Evolutionary conservation across 2,888 invertebrate genomes (phyloP), one percentile per base, ranked within the genome.

Genomic region (Limnephilus auricula): DNA sequence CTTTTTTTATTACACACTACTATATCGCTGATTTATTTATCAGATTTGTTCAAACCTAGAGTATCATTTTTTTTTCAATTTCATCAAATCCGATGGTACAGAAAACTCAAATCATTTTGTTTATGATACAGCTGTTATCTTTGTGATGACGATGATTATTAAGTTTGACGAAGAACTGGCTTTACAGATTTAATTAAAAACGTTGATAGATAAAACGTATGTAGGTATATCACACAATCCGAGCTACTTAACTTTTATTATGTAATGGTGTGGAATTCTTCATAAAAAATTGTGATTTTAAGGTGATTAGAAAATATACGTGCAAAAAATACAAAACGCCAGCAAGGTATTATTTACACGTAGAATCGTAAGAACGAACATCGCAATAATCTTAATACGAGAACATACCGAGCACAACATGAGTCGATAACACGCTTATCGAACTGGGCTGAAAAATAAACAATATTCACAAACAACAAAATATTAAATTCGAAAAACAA

Each of bases 401-500:
- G 25, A n/a, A 65, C 25, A 65, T n/a, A 65, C n/a, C 25, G n/a
- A 65, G 25, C 65, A 65, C 65, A 65, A 65, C 65, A 65, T n/a
- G 65, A 65, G 25, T 2, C 25, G n/a, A 2, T n/a, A 65, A 9
- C 65, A n/a, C 65, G 50, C 50, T 18, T 65, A 6, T 18, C 50
- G 18, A 65, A 65, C 50, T 25, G 13, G 25, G 50, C 18, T 65
- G 65, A 65, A 65, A 65, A 65, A 65, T 65, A 65, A 65, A 65
- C 65, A 65, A 65, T n/a, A n/a, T 65, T 25, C 65, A 25, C 25
- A 65, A 65, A 65, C 25, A 25, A 65, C 25, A 82, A 82, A 32
- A 82, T 82, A 80, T 34, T 34, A 34, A 34, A 34, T 82, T 82
- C 34, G 25, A 82, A 82, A 82, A 32, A 82, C 82, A 32, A 32